Evolutionary conservation across 2,888 invertebrate species (phyloP).

Genomic region (Odontothrips loti): DNA sequence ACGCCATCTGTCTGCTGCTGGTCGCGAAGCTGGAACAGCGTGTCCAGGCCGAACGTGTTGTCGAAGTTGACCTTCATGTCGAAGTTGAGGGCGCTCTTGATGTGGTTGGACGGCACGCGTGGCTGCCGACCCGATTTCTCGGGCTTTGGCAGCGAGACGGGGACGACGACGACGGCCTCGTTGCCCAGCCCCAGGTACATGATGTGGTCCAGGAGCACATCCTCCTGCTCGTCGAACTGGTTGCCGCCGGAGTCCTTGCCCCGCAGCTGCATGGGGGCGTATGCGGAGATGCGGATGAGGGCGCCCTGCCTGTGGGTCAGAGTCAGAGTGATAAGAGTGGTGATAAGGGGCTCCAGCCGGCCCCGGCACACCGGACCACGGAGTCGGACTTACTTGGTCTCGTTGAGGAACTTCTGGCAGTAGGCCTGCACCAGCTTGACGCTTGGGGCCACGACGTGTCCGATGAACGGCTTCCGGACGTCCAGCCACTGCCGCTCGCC

Average conservation of each 20-base stretch:
- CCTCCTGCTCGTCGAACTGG: neutral
- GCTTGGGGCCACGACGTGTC: neutral
- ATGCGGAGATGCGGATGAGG: neutral
- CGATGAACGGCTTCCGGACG: neutral
- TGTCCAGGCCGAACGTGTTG: constrained; percentile 14
- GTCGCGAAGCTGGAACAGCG: constrained; percentile 4
- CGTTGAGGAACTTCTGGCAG: constrained; percentile 5
- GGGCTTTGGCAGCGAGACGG: neutral
- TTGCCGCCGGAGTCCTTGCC: neutral
- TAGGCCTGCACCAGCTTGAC: constrained; percentile 11
- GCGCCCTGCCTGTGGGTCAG: neutral
- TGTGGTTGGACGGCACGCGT: neutral
- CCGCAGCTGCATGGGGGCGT: too few relatives aligned
- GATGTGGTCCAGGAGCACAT: constrained; percentile 14
- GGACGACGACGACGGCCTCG: neutral
- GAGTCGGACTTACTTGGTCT: neutral
- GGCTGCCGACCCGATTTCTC: neutral
- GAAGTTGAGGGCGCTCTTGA: neutral
- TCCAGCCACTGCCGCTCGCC: neutral
- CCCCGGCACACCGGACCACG: too few relatives aligned
- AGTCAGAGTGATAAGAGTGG: neutral
- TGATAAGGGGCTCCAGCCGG: neutral
- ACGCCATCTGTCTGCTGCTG: neutral
- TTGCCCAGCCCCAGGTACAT: constrained; percentile 13
- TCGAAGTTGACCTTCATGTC: neutral